These are phyloP conservation scores for Amphibalanus amphitrite DNA, from an alignment of 1,140 invertebrate species.

Conservation along the genomic window DNA sequence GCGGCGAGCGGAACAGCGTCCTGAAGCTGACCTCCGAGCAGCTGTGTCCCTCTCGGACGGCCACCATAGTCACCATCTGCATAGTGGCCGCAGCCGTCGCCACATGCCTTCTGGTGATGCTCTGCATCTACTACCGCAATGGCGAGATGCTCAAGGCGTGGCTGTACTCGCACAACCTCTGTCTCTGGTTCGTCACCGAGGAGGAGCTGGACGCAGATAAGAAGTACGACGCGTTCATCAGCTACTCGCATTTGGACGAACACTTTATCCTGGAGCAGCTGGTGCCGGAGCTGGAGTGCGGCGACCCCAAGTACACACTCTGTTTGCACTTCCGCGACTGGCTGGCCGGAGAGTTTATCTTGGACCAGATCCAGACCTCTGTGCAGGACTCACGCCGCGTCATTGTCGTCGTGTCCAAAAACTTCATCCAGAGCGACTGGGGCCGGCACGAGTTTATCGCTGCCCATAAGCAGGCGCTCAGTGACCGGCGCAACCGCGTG, in stretches of 20 bases:
- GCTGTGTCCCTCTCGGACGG: not conserved
- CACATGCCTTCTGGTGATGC: not conserved
- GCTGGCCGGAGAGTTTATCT: conserved; percentile 48
- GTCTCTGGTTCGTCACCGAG: conserved; percentile 47
- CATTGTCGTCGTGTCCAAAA: conserved; percentile 58
- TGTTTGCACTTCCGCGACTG: conserved; percentile 72
- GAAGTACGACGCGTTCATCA: conserved; percentile 69
- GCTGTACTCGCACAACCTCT: conserved; percentile 43
- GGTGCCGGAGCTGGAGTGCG: conserved; percentile 38
- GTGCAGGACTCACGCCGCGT: conserved; percentile 61
- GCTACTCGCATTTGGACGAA: conserved; percentile 60
- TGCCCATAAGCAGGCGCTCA: conserved; percentile 55
- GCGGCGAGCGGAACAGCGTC: not conserved
- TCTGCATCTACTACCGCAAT: conserved; percentile 9
- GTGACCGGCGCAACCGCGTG: conserved; percentile 47
- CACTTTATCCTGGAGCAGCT: conserved; percentile 48
- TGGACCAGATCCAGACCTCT: conserved; percentile 56
- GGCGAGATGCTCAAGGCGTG: conserved; percentile 31
- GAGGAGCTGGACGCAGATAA: conserved; percentile 57
- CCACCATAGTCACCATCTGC: not conserved
- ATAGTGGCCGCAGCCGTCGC: not conserved
- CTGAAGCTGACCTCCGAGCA: not conserved
- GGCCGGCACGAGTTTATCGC: conserved; percentile 63
- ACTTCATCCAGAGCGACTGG: conserved; percentile 69
- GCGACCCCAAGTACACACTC: conserved; percentile 26